Conservation (phyloP, 2,113 vertebrate genomes). For the Chamaetylas fuelleborni region DNA sequence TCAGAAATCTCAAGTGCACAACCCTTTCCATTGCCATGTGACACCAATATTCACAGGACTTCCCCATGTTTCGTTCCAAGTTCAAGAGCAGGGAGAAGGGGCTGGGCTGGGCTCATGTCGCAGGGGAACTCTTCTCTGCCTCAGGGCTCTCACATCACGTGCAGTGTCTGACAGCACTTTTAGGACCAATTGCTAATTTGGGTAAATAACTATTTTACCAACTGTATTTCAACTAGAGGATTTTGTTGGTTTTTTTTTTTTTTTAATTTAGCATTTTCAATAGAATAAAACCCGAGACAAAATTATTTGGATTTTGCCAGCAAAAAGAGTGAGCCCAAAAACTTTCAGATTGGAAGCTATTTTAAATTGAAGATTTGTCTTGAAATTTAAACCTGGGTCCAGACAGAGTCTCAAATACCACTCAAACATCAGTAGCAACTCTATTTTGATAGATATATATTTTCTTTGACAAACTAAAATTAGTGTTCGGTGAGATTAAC, state of each 20-base stretch:
- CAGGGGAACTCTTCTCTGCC: neutral
- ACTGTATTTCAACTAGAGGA: neutral
- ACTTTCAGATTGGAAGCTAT: neutral
- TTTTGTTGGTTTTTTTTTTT: neutral
- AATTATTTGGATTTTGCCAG: neutral
- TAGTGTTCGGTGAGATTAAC: neutral
- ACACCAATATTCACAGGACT: neutral
- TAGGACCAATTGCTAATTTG: neutral
- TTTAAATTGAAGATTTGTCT: neutral
- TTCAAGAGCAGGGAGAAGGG: neutral
- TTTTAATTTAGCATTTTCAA: neutral
- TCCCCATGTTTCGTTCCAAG: neutral
- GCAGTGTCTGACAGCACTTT: rapidly evolving
- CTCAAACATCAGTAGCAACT: neutral
- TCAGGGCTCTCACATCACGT: neutral
- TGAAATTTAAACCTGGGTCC: neutral
- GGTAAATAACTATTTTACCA: neutral
- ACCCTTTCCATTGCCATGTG: neutral
- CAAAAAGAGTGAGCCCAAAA: neutral
- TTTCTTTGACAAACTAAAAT: neutral
- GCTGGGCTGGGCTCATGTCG: neutral
- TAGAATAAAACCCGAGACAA: neutral
- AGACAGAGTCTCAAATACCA: neutral
- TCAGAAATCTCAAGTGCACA: conserved; percentile 11
- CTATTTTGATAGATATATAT: neutral